These are phyloP conservation scores for Orestias chungarensis DNA, from an alignment of 2,797 vertebrate species.

Conservation along the genomic window DNA sequence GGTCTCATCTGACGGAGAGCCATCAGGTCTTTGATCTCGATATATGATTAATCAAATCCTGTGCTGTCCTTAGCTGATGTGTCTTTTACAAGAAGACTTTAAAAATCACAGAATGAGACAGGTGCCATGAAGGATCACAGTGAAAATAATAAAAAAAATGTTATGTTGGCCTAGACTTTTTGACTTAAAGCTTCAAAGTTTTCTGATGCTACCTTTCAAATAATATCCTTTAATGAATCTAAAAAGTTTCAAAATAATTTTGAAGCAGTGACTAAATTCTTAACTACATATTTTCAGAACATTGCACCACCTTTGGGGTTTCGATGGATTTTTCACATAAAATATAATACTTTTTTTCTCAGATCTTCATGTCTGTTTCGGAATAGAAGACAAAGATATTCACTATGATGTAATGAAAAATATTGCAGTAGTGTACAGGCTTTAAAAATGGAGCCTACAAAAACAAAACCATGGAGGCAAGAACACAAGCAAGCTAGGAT, in stretches of 20 bases:
- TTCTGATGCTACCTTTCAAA: neutral
- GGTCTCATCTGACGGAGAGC: conserved; percentile 47
- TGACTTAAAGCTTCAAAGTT: neutral
- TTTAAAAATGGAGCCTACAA: neutral
- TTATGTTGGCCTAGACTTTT: conserved; percentile 9
- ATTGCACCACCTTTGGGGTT: neutral
- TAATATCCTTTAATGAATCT: neutral
- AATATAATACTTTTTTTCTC: neutral
- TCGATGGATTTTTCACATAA: neutral
- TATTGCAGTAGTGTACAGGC: neutral
- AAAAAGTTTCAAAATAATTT: neutral
- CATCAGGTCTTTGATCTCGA: conserved; percentile 45
- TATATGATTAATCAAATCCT: conserved; percentile 45
- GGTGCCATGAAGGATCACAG: conserved; percentile 10
- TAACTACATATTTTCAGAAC: neutral
- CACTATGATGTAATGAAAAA: neutral
- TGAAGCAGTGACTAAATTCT: neutral
- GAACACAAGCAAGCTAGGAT: neutral
- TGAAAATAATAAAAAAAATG: conserved; percentile 12
- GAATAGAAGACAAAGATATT: too few relatives aligned
- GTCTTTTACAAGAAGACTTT: conserved; percentile 21
- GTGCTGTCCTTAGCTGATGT: conserved; percentile 12
- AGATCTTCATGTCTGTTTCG: neutral
- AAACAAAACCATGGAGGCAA: neutral
- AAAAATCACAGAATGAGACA: conserved; percentile 13